A percentile compares a stretch with the other conserved stretches of the same genome.
These are phyloP conservation scores for Cephus pulcher DNA, from an alignment of 2,888 invertebrate genomes.

Conservation along the genomic window DNA sequence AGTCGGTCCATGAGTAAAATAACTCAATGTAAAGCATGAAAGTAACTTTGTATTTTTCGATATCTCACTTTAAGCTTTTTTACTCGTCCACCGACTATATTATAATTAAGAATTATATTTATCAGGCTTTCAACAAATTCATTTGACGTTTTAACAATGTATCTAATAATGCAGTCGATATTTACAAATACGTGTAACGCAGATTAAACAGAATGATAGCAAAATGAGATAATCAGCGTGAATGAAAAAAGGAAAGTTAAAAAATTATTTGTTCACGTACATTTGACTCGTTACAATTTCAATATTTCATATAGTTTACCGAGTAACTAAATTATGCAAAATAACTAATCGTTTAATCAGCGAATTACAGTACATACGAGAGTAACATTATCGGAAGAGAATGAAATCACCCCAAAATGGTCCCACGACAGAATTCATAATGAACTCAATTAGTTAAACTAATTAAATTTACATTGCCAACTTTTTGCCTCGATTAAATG, in stretches of 20 bases:
- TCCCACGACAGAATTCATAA: neutral
- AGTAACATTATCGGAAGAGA: neutral
- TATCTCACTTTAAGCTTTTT: too few relatives aligned
- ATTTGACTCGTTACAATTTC: neutral
- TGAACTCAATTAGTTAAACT: neutral
- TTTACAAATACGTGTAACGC: slow-evolving; percentile 36
- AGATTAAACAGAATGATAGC: neutral
- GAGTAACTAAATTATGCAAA: neutral
- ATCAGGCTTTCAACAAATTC: slow-evolving; percentile 41
- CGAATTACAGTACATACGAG: neutral
- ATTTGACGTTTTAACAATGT: slow-evolving; percentile 30
- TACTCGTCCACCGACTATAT: slow-evolving; percentile 21
- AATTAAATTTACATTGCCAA: neutral
- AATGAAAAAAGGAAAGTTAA: neutral
- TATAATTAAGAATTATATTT: slow-evolving; percentile 29
- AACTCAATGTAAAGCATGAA: too few relatives aligned
- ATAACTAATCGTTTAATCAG: neutral
- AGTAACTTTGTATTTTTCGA: too few relatives aligned
- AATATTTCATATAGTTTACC: neutral
- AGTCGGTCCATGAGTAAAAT: slow-evolving; percentile 31
- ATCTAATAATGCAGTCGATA: slow-evolving; percentile 34
- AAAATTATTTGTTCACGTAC: neutral
- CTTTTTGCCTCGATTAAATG: neutral
- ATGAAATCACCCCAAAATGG: neutral
- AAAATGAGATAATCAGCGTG: neutral